These are phyloP conservation scores for Drosophila bipectinata DNA, from an alignment of 1,140 invertebrate species.

Conservation along the genomic window DNA sequence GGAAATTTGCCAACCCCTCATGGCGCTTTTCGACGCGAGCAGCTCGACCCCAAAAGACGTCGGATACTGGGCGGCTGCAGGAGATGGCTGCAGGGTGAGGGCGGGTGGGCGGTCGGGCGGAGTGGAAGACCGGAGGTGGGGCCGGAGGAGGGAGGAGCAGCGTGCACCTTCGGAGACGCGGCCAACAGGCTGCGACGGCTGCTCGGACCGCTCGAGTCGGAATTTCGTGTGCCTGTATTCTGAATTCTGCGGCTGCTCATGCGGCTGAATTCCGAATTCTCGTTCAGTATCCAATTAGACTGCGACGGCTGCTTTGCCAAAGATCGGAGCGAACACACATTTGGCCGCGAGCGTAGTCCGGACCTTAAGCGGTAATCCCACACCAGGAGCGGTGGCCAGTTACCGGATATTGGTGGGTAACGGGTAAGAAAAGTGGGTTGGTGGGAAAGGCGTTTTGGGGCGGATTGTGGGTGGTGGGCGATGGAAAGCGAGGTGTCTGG, in stretches of 20 bases:
- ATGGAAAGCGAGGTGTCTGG: not conserved
- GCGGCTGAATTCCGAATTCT: conserved; percentile 70
- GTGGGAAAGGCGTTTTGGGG: too few relatives aligned
- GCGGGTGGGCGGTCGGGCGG: not conserved
- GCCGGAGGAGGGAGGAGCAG: not conserved
- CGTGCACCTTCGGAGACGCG: conserved; percentile 36
- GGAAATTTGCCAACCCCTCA: conserved; percentile 75
- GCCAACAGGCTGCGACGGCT: conserved; percentile 77
- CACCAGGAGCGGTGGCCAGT: conserved; percentile 9
- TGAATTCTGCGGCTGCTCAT: conserved; percentile 35
- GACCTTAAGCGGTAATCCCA: conserved; percentile 4
- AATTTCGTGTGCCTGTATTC: conserved; percentile 21
- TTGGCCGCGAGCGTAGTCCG: not conserved
- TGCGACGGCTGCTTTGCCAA: conserved; percentile 68
- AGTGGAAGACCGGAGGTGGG: not conserved
- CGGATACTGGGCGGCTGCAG: not conserved
- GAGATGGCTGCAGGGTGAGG: not conserved
- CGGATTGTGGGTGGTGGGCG: not conserved
- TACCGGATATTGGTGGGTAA: not conserved
- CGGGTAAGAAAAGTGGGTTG: not conserved
- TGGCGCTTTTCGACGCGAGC: conserved; percentile 69
- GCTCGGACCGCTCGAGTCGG: conserved; percentile 74
- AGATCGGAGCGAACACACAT: conserved; percentile 20
- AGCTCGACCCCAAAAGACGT: conserved; percentile 68
- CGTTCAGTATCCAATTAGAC: conserved; percentile 80